Evolutionary conservation across 2,797 vertebrate species (phyloP).

Genomic region (Helicolenus hilgendorfi): DNA sequence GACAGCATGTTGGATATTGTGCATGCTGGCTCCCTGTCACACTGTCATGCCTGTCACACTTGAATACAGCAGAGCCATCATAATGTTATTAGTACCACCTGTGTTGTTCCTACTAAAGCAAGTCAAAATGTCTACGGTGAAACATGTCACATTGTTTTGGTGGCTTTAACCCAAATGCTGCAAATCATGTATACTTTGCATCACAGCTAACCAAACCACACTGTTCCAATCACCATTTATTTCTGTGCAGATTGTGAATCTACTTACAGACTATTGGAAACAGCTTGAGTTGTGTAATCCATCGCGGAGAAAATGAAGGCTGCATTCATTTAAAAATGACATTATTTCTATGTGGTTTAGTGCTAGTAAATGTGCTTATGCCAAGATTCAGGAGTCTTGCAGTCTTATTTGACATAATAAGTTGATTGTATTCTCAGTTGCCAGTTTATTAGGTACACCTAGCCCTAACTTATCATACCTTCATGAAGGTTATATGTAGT

Average conservation of each 20-base stretch:
- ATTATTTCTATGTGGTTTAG: not conserved
- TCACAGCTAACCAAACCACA: not conserved
- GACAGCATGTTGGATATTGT: not conserved
- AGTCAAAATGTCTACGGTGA: slow-evolving; percentile 5
- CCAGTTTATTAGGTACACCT: no score
- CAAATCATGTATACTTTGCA: not conserved
- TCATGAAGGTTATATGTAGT: not conserved
- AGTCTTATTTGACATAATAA: not conserved
- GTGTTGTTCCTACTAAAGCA: not conserved
- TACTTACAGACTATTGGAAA: not conserved
- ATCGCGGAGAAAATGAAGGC: not conserved
- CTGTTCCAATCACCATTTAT: not conserved
- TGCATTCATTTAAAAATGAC: not conserved
- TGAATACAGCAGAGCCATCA: not conserved
- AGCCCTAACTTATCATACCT: not conserved
- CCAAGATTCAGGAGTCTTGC: not conserved
- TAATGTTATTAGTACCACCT: slow-evolving; percentile 32
- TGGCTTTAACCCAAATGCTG: slow-evolving; percentile 23
- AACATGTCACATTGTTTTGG: not conserved
- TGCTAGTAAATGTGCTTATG: not conserved
- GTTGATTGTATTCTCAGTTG: not conserved
- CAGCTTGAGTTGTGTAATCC: not conserved
- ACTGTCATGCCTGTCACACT: not conserved
- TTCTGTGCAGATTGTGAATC: not conserved
- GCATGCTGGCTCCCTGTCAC: not conserved